phyloP scores from a whole-genome alignment of 1,140 invertebrate species.

The Drosophila ercepeae region DNA sequence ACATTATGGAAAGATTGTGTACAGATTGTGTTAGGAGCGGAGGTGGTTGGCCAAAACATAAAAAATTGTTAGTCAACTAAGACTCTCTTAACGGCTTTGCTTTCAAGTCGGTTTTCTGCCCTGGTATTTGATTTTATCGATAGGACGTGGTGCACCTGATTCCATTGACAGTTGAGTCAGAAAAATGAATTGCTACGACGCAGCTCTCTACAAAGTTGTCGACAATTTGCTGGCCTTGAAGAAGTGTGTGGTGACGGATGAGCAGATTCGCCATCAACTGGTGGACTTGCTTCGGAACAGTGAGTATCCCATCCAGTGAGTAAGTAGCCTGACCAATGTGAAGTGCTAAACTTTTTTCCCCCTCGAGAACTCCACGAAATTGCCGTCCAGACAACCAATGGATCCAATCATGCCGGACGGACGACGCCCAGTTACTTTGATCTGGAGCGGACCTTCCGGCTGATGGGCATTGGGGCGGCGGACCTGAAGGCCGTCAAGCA shows the following conservation, averaged over 20 bases:
- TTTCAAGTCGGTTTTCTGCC: too few relatives aligned
- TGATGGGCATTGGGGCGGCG: constrained; percentile 3
- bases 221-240: constrained; percentile 18
- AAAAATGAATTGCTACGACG: constrained; percentile 39
- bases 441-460: constrained; percentile 40
- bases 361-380: constrained; percentile 28
- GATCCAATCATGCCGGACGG: constrained; percentile 38
- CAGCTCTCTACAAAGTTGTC: constrained; percentile 8
- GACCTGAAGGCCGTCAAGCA: constrained; percentile 1
- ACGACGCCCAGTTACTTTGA: constrained; percentile 38
- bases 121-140: too few relatives aligned
- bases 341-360: background rate
- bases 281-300: constrained; percentile 12
- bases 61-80: background rate
- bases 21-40: constrained; percentile 36
- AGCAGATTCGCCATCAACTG: constrained; percentile 5
- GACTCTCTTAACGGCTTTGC: background rate
- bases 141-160: background rate
- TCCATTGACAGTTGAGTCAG: background rate
- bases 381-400: constrained; percentile 5
- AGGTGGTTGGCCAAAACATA: background rate
- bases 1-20: constrained; percentile 69
- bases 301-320: constrained; percentile 28
- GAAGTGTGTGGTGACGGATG: background rate
- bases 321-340: too few relatives aligned